A percentile compares a stretch with the other conserved stretches of the same genome.
phyloP scores from a whole-genome alignment of 2,797 vertebrate species.

The Caiman crocodilus region DNA sequence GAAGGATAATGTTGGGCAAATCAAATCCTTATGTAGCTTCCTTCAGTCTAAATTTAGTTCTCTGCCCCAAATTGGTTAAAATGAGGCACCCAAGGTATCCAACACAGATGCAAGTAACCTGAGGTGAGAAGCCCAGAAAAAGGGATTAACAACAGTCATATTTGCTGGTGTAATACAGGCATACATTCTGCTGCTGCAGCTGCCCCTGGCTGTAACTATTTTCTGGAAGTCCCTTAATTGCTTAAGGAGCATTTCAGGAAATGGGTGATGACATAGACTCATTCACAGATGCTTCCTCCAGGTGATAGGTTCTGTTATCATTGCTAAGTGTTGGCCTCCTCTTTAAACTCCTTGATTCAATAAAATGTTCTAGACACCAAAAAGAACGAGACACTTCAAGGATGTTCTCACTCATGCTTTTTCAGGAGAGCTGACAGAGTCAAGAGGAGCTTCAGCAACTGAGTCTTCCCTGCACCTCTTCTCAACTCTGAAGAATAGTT shows the following conservation, averaged over 20 bases:
- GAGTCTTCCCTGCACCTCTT: fast-evolving
- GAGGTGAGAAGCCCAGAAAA: too few species aligned
- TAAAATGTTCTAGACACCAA: too few species aligned
- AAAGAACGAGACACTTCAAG: too few species aligned
- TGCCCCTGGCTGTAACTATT: fast-evolving
- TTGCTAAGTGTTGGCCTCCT: background rate
- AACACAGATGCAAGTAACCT: too few species aligned
- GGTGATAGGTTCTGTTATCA: background rate
- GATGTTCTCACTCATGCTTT: background rate
- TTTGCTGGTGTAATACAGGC: background rate
- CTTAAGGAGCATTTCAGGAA: fast-evolving
- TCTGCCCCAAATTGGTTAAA: too few species aligned
- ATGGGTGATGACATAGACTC: background rate
- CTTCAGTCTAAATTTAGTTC: background rate
- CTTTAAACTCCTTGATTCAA: too few species aligned
- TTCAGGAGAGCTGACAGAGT: background rate
- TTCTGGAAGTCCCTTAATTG: fast-evolving
- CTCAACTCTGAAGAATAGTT: too few species aligned
- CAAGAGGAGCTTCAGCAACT: fast-evolving
- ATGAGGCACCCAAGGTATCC: too few species aligned
- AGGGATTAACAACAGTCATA: too few species aligned
- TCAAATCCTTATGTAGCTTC: background rate
- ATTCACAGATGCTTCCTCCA: background rate
- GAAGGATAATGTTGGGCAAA: fast-evolving
- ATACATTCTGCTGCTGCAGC: fast-evolving